Conservation (phyloP, 2,797 vertebrate species). For the Acipenser ruthenus region DNA sequence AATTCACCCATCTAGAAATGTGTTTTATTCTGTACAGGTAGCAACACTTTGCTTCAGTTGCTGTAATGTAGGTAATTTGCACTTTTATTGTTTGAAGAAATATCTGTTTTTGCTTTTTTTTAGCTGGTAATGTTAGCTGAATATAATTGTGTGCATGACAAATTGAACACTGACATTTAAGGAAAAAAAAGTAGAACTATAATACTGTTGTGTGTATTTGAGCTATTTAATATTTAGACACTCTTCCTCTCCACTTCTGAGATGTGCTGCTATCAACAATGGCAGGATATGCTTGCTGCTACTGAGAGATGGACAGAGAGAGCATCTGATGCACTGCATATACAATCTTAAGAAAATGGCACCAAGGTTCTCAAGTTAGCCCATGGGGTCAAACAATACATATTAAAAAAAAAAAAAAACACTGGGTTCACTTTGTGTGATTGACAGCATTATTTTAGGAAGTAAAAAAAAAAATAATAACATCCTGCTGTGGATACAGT, state of each 20-base stretch:
- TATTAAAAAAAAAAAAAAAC: too few relatives aligned
- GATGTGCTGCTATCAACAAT: constrained; percentile 60
- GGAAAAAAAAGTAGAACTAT: constrained; percentile 34
- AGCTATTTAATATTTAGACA: constrained; percentile 61
- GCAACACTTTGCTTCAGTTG: constrained; percentile 78
- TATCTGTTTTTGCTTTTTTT: constrained; percentile 60
- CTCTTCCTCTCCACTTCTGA: constrained; percentile 70
- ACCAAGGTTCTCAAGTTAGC: too few relatives aligned
- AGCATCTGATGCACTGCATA: constrained; percentile 66
- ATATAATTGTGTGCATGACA: constrained; percentile 54
- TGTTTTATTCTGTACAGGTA: constrained; percentile 61
- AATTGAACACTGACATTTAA: constrained; percentile 56
- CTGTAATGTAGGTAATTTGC: constrained; percentile 95
- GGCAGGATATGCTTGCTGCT: constrained; percentile 73
- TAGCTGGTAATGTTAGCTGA: constrained; percentile 45
- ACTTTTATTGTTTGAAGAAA: constrained; percentile 86
- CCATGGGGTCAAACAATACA: too few relatives aligned
- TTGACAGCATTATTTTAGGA: too few relatives aligned
- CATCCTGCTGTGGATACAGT: too few relatives aligned
- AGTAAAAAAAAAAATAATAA: too few relatives aligned
- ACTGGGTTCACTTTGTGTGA: too few relatives aligned
- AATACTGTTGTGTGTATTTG: constrained; percentile 57
- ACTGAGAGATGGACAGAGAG: constrained; percentile 66
- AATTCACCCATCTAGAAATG: constrained; percentile 55
- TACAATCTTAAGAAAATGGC: constrained; percentile 36